phyloP scores from a whole-genome alignment of 1,140 invertebrate species.

The Phenacoccus solenopsis region DNA sequence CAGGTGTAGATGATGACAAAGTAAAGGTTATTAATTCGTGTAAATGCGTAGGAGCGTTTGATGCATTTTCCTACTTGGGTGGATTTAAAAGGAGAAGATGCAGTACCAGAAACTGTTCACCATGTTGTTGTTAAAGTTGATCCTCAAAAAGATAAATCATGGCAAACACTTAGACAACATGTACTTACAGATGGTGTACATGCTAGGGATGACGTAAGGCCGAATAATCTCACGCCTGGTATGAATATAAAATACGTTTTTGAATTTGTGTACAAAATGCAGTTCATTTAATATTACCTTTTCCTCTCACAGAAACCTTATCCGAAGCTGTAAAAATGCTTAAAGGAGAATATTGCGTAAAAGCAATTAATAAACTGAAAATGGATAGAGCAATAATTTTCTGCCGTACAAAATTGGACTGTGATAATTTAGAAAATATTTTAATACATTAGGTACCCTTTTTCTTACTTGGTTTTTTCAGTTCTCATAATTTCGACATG shows the following conservation, averaged over 20 bases:
- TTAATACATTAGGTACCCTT: conserved; percentile 48
- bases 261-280: neutral
- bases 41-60: conserved; percentile 58
- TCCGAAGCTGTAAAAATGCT: conserved; percentile 37
- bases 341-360: conserved; percentile 88
- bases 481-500: neutral
- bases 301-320: conserved; percentile 25
- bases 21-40: conserved; percentile 30
- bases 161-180: conserved; percentile 58
- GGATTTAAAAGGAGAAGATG: conserved; percentile 96
- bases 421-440: conserved; percentile 92
- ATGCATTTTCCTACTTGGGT: conserved; percentile 99
- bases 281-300: neutral
- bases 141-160: conserved; percentile 70
- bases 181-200: conserved; percentile 85
- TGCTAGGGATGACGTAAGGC: conserved; percentile 62
- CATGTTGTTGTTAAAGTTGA: conserved; percentile 91
- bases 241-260: conserved; percentile 54
- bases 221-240: conserved; percentile 49
- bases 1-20: neutral
- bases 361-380: conserved; percentile 84
- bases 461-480: neutral
- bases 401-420: conserved; percentile 96
- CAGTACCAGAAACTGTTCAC: conserved; percentile 97
- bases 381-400: conserved; percentile 96